phyloP scores from a whole-genome alignment of 2,113 vertebrate species.

The Gadus macrocephalus region DNA sequence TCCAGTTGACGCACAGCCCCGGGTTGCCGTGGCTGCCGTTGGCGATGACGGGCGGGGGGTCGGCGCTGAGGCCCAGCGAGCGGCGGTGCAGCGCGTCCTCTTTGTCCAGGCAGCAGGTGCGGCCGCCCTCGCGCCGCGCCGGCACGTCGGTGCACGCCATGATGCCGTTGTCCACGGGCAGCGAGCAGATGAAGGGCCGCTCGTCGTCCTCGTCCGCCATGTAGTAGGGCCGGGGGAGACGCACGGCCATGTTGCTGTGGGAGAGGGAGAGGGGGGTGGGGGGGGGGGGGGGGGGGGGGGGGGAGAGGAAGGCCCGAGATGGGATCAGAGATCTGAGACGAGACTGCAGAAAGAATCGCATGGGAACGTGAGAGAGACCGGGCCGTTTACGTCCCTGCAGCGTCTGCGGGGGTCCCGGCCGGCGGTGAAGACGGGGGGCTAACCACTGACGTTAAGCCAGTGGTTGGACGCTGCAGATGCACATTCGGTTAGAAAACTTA shows the following conservation, averaged over 20 bases:
- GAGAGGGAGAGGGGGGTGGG: not conserved
- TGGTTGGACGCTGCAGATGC: too few species aligned
- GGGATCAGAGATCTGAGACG: not conserved
- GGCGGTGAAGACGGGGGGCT: too few species aligned
- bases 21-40: conserved; percentile 73
- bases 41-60: conserved; percentile 45
- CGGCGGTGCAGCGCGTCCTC: conserved; percentile 85
- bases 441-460: too few species aligned
- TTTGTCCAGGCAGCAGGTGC: conserved; percentile 88
- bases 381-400: too few species aligned
- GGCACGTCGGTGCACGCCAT: conserved; percentile 93
- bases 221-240: conserved; percentile 87
- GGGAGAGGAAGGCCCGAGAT: not conserved
- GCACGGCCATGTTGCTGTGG: conserved; percentile 76
- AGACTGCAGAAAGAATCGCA: not conserved
- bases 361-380: too few species aligned
- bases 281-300: not conserved
- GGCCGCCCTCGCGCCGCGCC: conserved; percentile 81
- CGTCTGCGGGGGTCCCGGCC: too few species aligned
- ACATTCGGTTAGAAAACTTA: too few species aligned
- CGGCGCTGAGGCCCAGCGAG: conserved; percentile 72
- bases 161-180: conserved; percentile 94
- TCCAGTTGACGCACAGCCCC: conserved; percentile 96
- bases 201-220: conserved; percentile 91
- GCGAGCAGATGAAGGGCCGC: conserved; percentile 95